phyloP scores from a whole-genome alignment of 2,113 vertebrate genomes.

The Motacilla tschutschensis region DNA sequence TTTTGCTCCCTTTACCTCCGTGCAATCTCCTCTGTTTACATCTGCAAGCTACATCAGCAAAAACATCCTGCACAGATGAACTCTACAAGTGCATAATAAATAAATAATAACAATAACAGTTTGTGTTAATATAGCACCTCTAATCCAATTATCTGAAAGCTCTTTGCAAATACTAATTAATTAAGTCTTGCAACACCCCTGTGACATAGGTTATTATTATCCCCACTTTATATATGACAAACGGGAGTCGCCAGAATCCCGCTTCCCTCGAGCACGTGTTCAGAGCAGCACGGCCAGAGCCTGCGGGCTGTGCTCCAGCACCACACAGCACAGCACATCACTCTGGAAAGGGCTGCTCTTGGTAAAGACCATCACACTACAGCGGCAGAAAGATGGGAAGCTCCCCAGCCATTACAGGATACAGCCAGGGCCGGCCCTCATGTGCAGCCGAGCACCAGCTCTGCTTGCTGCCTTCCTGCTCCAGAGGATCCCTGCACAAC shows the following conservation, averaged over 20 bases:
- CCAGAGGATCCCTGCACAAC: not conserved
- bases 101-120: conserved; percentile 66
- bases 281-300: not conserved
- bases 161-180: conserved; percentile 67
- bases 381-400: not conserved
- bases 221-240: conserved; percentile 29
- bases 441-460: not conserved
- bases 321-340: not conserved
- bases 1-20: not conserved
- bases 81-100: conserved; percentile 42
- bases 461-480: not conserved
- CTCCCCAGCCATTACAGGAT: fast-evolving
- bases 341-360: fast-evolving
- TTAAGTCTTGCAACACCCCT: conserved; percentile 53
- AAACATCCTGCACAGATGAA: conserved; percentile 36
- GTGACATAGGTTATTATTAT: conserved; percentile 58
- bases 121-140: conserved; percentile 60
- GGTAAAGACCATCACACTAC: not conserved
- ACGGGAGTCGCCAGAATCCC: not conserved
- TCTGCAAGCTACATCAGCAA: conserved; percentile 19
- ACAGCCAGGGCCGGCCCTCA: not conserved
- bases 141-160: conserved; percentile 66
- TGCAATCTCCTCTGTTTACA: not conserved
- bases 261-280: fast-evolving
- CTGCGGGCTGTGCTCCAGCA: not conserved